Percentiles rank a stretch among this genome's conserved stretches.
These are phyloP conservation scores for Lithophane ornitopus DNA, from an alignment of 2,888 invertebrate species.

Conservation along the genomic window DNA sequence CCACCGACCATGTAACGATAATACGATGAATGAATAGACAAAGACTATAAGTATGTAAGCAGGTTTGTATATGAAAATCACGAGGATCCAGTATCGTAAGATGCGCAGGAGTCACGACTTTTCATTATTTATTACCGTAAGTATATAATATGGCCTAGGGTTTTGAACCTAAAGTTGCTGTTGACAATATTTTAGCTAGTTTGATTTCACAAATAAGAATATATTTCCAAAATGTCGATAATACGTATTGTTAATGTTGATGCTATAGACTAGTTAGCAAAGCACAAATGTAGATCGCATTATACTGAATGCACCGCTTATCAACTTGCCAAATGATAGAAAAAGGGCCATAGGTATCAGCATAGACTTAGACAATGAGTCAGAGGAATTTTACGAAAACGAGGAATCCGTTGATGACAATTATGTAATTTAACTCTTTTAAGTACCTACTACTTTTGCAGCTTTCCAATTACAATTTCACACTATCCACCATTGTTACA, in stretches of 20 bases:
- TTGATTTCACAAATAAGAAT: background rate
- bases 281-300: background rate
- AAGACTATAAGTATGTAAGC: background rate
- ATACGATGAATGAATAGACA: constrained; percentile 48
- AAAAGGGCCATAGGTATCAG: background rate
- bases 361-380: no score
- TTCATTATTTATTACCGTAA: constrained; percentile 44
- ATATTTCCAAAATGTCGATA: background rate
- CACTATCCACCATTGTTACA: background rate
- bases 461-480: background rate
- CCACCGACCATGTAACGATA: constrained; percentile 3
- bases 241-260: background rate
- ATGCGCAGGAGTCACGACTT: constrained; percentile 60
- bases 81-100: constrained; percentile 47
- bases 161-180: background rate
- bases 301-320: background rate
- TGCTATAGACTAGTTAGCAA: background rate
- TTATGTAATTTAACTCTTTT: background rate
- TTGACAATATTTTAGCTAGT: background rate
- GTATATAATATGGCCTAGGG: constrained; percentile 27
- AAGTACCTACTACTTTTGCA: background rate
- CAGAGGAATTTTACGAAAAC: background rate
- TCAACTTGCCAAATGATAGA: no score
- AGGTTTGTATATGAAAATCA: constrained; percentile 48
- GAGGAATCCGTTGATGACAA: background rate